Evolutionary conservation across 2,888 invertebrate species (phyloP).

Genomic region (Labia minor): DNA sequence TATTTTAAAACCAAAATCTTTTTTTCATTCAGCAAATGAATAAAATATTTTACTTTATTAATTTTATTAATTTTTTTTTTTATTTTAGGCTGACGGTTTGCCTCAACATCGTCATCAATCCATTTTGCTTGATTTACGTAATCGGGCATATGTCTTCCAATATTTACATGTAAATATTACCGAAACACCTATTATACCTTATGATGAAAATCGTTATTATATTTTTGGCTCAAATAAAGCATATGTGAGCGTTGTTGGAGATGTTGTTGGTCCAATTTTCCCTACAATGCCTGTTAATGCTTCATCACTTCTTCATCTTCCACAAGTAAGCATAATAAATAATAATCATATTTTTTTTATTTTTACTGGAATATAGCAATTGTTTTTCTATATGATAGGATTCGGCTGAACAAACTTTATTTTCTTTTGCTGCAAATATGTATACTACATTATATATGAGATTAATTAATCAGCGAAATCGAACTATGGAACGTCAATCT

Average conservation of each 20-base stretch:
- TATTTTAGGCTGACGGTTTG: conserved; percentile 67
- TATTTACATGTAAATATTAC: conserved; percentile 94
- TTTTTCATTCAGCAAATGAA: conserved; percentile 14
- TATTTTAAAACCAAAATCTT: too few species aligned
- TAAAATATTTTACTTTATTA: conserved; percentile 18
- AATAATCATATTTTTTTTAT: conserved; percentile 17
- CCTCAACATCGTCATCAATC: conserved; percentile 89
- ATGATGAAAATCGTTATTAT: conserved; percentile 82
- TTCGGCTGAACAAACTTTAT: conserved; percentile 90
- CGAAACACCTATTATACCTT: conserved; percentile 84
- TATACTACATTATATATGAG: conserved; percentile 86
- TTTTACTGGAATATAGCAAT: not conserved
- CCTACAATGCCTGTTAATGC: conserved; percentile 88
- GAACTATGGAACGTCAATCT: conserved; percentile 64
- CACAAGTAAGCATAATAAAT: conserved; percentile 48
- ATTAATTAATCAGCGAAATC: conserved; percentile 75
- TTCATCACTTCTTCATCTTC: conserved; percentile 63
- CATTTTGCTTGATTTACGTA: conserved; percentile 80
- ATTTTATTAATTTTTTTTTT: conserved; percentile 23
- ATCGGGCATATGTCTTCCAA: conserved; percentile 81
- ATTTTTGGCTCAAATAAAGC: conserved; percentile 87
- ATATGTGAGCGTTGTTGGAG: conserved; percentile 71
- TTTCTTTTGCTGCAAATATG: conserved; percentile 90
- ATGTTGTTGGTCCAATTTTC: conserved; percentile 86
- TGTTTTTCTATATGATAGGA: conserved; percentile 41